phyloP scores from a whole-genome alignment of 2,113 vertebrate species.

The Bubo bubo region DNA sequence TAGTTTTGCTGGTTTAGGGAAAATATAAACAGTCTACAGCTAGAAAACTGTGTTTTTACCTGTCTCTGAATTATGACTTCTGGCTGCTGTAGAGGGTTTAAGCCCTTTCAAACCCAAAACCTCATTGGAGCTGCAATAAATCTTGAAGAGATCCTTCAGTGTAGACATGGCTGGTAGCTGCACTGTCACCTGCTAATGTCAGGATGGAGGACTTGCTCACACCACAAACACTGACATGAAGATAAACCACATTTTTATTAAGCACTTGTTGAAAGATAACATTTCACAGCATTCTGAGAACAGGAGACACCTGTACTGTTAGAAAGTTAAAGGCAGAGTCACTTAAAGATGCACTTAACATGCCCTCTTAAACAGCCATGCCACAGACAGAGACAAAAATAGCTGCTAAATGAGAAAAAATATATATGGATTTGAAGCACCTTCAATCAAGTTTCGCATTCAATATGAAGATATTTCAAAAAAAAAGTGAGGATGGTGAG shows the following conservation, averaged over 20 bases:
- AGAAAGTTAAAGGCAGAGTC: background rate
- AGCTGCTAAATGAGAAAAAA: background rate
- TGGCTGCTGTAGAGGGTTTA: background rate
- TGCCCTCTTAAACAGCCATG: background rate
- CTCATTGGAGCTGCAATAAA: background rate
- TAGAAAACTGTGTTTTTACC: background rate
- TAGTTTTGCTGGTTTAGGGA: background rate
- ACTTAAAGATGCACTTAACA: background rate
- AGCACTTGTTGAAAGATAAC: background rate
- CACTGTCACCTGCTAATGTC: background rate
- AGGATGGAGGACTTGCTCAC: background rate
- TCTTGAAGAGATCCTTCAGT: background rate
- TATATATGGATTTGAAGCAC: background rate
- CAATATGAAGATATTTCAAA: background rate
- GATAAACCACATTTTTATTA: background rate
- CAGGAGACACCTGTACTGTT: background rate
- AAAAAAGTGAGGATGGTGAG: background rate
- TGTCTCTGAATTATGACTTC: background rate
- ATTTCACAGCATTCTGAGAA: background rate
- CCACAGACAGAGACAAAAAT: background rate
- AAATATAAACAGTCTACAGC: background rate
- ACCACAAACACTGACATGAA: background rate
- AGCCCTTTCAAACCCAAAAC: background rate
- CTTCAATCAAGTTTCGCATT: background rate
- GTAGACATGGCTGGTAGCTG: background rate